Percentiles rank a stretch among this genome's conserved stretches.
phyloP scores from a whole-genome alignment of 2,888 invertebrate genomes.

The Coenonympha glycerion region DNA sequence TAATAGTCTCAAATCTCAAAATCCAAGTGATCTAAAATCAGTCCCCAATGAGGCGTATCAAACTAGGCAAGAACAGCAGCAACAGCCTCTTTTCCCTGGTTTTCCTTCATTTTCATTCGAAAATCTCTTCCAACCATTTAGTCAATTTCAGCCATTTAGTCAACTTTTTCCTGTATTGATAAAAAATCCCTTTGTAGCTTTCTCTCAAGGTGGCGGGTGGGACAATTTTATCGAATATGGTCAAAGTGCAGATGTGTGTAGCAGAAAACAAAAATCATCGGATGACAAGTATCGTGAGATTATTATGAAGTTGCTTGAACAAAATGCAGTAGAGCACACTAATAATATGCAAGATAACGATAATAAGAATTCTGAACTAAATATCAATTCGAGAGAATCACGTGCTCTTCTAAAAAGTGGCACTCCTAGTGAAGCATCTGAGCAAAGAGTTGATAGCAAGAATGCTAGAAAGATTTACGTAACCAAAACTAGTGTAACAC shows the following conservation, averaged over 20 bases:
- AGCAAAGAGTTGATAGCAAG: constrained; percentile 41
- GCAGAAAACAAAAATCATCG: constrained; percentile 50
- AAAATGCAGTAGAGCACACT: neutral
- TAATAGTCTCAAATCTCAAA: constrained; percentile 35
- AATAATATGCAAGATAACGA: constrained; percentile 9
- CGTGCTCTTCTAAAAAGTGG: constrained; percentile 56
- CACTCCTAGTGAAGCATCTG: constrained; percentile 35
- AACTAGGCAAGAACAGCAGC: constrained; percentile 43
- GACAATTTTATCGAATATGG: constrained; percentile 77
- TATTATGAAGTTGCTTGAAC: neutral
- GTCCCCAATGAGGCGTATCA: constrained; percentile 37
- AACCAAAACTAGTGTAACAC: constrained; percentile 34
- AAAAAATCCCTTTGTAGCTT: constrained; percentile 73
- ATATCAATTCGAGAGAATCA: constrained; percentile 39
- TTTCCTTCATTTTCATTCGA: constrained; percentile 30
- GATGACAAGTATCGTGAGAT: constrained; percentile 16
- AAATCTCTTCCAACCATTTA: too few relatives aligned
- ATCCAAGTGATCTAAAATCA: constrained; percentile 33
- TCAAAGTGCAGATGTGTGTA: constrained; percentile 73
- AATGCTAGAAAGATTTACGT: constrained; percentile 44
- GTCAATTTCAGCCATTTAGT: constrained; percentile 65
- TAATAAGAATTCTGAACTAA: neutral
- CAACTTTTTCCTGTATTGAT: constrained; percentile 74
- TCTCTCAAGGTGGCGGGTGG: constrained; percentile 68
- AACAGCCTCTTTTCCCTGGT: constrained; percentile 34